Base-by-base conservation (phyloP, 2,113 vertebrate genomes). In the Psittacara wagleri region DNA sequence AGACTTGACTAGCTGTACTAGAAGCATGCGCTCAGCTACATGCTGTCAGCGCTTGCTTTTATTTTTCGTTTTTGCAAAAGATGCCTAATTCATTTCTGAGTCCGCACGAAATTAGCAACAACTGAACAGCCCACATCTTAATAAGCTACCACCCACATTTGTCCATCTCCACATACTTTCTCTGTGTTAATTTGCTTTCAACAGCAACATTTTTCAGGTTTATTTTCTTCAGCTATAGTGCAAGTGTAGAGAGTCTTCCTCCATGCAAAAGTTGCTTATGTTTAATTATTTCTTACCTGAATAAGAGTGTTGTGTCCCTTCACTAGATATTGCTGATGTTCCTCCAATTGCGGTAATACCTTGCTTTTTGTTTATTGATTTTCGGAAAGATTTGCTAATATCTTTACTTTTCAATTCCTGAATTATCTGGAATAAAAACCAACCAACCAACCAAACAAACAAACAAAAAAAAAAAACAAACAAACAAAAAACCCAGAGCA, bases 291-390 rank as follows among this genome's bases (percentile, higher is more conserved):
- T 91, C 63, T 97, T 98, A 99, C 99, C 99, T 90, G 99, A 98
- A 35, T 99, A 99, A 41, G 99, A 99, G 94, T 99, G 99, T 86
- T 99, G 99, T 1, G 99, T 99, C 67, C 99, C 99, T 93, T 99
- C 99, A 59, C 98, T 99, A 96, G 99, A 99, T 79, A 98, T 98
- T 64, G 98, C 92, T 5, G 99, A 99, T 7, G 95, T 98, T 79
- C 99, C 99, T 93, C 99, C 99, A 68, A 99, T 98, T 11, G 99
- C 99, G 31, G 98, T 98, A 92, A 99, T 99, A 35, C 99, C 99
- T 93, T 99, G 98, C 79, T 94, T 98, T 94, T 98, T 99, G 74
- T 99, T 98, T 94, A 99, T 98, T 93, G 97, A 97, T 97, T 98
- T 99, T 84, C 98, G 96, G 88, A 99, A 99, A 7, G 99, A 98